Evolutionary conservation across 2,797 vertebrate genomes (phyloP), one percentile per base, ranked within the genome.

Genomic region (Tapirus indicus): DNA sequence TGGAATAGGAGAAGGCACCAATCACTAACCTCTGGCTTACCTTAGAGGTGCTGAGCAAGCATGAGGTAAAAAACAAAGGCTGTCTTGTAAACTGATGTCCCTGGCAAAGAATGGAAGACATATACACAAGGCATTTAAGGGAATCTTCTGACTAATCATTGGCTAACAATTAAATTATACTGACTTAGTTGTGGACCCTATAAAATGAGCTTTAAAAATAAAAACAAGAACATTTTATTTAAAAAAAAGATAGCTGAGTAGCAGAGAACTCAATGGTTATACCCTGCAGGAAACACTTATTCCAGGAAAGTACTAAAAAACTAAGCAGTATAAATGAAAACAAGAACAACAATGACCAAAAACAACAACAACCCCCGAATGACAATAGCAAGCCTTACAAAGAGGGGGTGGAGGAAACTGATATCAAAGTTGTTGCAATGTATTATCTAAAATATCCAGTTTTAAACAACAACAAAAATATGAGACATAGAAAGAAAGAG

Each of bases 371-470:
- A 25, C 16, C 4, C 60, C 17, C 74, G 74, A 44, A 41, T 7
- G 52, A 52, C 7, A 44, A 3, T 1, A 92, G 25, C 54, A 88
- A 84, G 41, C 8, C 1, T 60, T 52, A 27, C 5, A 32, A 52
- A 8, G 7, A 47, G 8, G 5, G 0, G 0, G 23, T 14, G 0
- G 9, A 44, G 2, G 21, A 35, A 2, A 16, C 7, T n/a, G 12
- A 92, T 47, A 72, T 11, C 23, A 75, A 41, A 83, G 8, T 72
- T 79, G 2, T 75, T 78, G 58, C 9, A 14, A 47, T 20, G 41
- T 49, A 27, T 79, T 29, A 72, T 78, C 16, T 47, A 49, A 95
- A 92, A 82, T 25, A 2, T 52, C 32, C 17, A 68, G 10, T 47
- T 86, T 88, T 44, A 21, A 86, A 8, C 3, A 66, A 8, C 0